Evolutionary conservation across 2,113 vertebrate species (phyloP).

Genomic region (Ahaetulla prasina): DNA sequence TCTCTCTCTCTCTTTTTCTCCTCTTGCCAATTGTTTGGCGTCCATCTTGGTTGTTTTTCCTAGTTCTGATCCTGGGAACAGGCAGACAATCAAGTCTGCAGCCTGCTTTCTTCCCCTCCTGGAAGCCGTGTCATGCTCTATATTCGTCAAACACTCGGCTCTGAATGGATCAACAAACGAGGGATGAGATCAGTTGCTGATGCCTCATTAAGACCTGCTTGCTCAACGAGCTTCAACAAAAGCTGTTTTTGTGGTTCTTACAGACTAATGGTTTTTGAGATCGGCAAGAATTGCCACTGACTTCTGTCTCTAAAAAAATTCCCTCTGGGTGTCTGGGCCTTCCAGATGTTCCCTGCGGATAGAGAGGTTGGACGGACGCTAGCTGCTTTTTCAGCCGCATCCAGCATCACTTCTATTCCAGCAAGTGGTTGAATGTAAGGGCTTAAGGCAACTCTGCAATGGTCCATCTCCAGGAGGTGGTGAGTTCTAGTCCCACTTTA

Average conservation of each 20-base stretch:
- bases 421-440: too few relatives aligned
- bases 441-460: too few relatives aligned
- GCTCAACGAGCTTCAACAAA: not conserved
- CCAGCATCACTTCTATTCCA: not conserved
- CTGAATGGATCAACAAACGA: not conserved
- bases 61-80: not conserved
- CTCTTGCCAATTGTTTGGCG: not conserved
- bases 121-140: not conserved
- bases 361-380: not conserved
- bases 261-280: too few relatives aligned
- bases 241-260: not conserved
- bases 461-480: too few relatives aligned
- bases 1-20: rapidly evolving
- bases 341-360: not conserved
- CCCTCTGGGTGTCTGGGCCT: not conserved
- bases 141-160: conserved; percentile 15
- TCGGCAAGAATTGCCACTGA: not conserved
- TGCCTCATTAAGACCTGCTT: not conserved
- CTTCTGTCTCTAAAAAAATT: not conserved
- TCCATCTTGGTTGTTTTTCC: not conserved
- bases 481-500: too few relatives aligned
- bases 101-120: not conserved
- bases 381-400: not conserved
- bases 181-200: conserved; percentile 23
- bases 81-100: not conserved